Evolutionary conservation across 2,888 invertebrate species (phyloP), one percentile per base, ranked within the genome.

Genomic region (Mythimna impura): DNA sequence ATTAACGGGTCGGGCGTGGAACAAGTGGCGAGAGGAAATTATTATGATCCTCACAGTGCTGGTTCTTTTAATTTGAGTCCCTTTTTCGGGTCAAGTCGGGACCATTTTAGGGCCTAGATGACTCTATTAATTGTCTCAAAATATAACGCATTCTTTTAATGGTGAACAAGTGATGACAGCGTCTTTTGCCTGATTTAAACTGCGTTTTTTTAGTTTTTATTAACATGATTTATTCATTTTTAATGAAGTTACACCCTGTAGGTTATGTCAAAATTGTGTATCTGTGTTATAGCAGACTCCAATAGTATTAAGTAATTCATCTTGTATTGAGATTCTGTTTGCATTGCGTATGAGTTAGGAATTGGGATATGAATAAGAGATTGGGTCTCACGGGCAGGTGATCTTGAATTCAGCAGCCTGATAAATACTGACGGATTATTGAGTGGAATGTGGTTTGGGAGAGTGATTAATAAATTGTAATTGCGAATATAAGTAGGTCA

Each of bases 1-100:
- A 89, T 86, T 88, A 87, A 87, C 82, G 82, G 71, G 77, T 78
- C 57, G 73, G 47, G 81, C 25, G 36, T 80, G 84, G 86, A 62
- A 20, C 71, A 83, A 83, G 85, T 78, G 20, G 68, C 30, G 65
- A 76, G 81, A 83, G 83, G 12, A 62, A 61, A 68, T 80, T 54
- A 66, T 74, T 50, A 66, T 74, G 34, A 17, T 68, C 73, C 73
- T 73, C 6, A 65, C n/a, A 61, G 30, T 4, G 22, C 6, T n/a
- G 55, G n/a, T 14, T n/a, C 25, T 43, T 68, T 57, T 47, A 52
- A 78, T 68, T 73, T 57, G 22, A 47, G 25, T 40, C 25, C 63
- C 12, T 50, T 69, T 74, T 75, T 36, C 3, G 60, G 70, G 54
- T 69, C 71, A 64, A 76, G 76, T 76, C 14, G 50, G 34, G n/a